Evolutionary conservation across 2,113 vertebrate species (phyloP).

Genomic region (Crotalus tigris): DNA sequence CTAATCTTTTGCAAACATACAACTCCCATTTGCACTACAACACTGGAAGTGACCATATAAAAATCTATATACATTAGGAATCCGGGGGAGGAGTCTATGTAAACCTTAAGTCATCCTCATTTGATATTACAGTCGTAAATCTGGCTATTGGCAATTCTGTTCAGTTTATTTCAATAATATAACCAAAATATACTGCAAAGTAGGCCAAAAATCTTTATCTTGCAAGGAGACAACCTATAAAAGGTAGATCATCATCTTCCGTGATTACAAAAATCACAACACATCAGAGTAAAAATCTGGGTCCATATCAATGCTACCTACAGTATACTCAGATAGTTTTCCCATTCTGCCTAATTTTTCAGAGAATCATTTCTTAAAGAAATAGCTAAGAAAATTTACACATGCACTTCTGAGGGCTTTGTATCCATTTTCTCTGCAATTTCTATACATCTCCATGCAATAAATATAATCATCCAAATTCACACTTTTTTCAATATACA

Average conservation of each 20-base stretch:
- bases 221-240: neutral
- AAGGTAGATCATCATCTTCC: neutral
- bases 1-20: constrained; percentile 20
- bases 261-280: neutral
- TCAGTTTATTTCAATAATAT: constrained; percentile 39
- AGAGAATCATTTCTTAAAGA: neutral
- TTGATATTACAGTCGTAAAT: constrained; percentile 50
- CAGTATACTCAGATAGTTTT: neutral
- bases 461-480: neutral
- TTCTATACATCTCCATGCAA: neutral
- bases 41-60: constrained; percentile 1
- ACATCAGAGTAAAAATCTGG: neutral
- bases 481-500: neutral
- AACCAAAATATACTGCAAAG: neutral
- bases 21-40: neutral
- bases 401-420: neutral
- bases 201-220: neutral
- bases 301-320: neutral
- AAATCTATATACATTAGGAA: neutral
- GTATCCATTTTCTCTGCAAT: neutral
- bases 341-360: neutral
- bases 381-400: neutral
- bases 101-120: constrained; percentile 32
- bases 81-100: constrained; percentile 33
- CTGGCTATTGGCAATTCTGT: constrained; percentile 38